phyloP scores from a whole-genome alignment of 2,797 vertebrate genomes.

The Pipistrellus nathusii region DNA sequence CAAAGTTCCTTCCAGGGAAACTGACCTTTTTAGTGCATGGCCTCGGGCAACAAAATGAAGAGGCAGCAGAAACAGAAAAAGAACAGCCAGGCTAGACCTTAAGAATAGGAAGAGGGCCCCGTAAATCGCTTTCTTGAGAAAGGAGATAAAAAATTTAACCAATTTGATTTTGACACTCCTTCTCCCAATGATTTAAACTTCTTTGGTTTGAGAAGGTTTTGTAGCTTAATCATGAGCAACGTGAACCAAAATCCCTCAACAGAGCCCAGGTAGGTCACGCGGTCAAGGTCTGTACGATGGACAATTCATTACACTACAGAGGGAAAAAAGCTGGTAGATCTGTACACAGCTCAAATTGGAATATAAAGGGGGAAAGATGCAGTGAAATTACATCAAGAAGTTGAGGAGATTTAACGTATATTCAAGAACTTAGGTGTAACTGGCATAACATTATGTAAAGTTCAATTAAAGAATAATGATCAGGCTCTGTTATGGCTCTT shows the following conservation, averaged over 20 bases:
- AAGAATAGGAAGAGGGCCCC: background rate
- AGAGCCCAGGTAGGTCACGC: slow-evolving; percentile 50
- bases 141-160: slow-evolving; percentile 47
- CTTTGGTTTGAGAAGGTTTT: slow-evolving; percentile 54
- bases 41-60: slow-evolving; percentile 48
- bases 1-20: slow-evolving; percentile 56
- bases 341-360: background rate
- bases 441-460: background rate
- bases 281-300: background rate
- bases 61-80: background rate
- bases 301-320: slow-evolving; percentile 19
- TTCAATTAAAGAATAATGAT: background rate
- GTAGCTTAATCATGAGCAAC: slow-evolving; percentile 19
- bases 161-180: slow-evolving; percentile 49
- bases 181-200: slow-evolving; percentile 53
- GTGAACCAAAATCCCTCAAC: slow-evolving; percentile 40
- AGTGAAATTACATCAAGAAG: slow-evolving; percentile 24
- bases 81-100: background rate
- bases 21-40: slow-evolving; percentile 44
- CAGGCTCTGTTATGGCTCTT: background rate
- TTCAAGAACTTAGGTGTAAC: background rate
- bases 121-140: slow-evolving; percentile 49
- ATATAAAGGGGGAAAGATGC: background rate
- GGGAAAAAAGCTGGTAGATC: background rate
- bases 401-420: background rate